Conservation (phyloP, 2,797 vertebrate genomes). For the Picus viridis region DNA sequence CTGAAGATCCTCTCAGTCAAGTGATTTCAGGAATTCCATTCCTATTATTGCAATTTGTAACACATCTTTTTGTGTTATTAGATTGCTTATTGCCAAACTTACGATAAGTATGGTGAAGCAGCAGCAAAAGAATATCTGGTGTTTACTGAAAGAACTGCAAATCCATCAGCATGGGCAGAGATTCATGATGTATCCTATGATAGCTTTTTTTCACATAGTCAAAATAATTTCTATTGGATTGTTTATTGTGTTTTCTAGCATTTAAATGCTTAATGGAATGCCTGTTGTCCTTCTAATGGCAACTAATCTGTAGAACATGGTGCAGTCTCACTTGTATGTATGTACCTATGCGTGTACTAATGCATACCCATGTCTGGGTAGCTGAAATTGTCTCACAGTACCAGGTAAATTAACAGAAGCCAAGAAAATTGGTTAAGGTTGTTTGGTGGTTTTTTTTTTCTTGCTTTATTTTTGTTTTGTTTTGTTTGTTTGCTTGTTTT, state of each 20-base stretch:
- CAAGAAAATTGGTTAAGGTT: not conserved
- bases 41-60: not conserved
- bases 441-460: not conserved
- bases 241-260: not conserved
- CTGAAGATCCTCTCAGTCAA: not conserved
- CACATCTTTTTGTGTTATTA: not conserved
- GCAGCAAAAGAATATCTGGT: not conserved
- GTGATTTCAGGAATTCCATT: not conserved
- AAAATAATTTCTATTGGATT: not conserved
- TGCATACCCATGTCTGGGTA: not conserved
- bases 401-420: not conserved
- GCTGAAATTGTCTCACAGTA: not conserved
- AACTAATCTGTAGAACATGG: not conserved
- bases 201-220: not conserved
- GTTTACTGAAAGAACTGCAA: not conserved
- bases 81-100: not conserved
- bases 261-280: not conserved
- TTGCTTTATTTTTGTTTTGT: too few species aligned
- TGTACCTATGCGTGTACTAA: not conserved
- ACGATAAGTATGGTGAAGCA: not conserved
- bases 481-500: too few species aligned
- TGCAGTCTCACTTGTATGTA: rapidly evolving
- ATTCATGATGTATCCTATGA: not conserved
- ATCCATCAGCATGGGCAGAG: not conserved
- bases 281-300: not conserved